Percentiles rank a stretch among this genome's conserved stretches.
phyloP scores from a whole-genome alignment of 2,888 invertebrate genomes.

The Cantharis flavilabris region DNA sequence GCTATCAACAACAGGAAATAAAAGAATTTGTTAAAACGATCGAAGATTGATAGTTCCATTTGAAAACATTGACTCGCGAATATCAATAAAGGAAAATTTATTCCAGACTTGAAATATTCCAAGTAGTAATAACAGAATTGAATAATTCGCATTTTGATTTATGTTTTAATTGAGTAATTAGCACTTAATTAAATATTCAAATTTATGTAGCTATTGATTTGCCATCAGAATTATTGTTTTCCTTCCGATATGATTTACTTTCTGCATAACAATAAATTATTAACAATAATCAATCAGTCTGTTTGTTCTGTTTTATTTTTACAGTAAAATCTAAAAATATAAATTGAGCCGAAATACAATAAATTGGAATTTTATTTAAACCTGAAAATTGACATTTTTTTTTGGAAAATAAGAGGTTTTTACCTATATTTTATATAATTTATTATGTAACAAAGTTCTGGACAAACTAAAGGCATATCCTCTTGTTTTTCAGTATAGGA shows the following conservation, averaged over 20 bases:
- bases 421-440: too few species aligned
- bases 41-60: slow-evolving; percentile 1
- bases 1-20: slow-evolving; percentile 3
- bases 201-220: neutral
- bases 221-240: neutral
- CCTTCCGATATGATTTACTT: neutral
- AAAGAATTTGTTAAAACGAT: slow-evolving; percentile 2
- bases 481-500: neutral
- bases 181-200: neutral
- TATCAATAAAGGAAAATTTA: slow-evolving; percentile 5
- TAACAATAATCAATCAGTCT: neutral
- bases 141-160: neutral
- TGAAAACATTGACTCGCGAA: slow-evolving; percentile 2
- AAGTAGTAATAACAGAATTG: neutral
- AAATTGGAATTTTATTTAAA: too few species aligned
- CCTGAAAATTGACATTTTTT: too few species aligned
- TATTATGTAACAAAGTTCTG: too few species aligned
- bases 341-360: too few species aligned
- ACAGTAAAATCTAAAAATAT: too few species aligned
- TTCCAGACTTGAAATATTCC: neutral
- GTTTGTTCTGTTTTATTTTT: too few species aligned
- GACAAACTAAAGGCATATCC: neutral
- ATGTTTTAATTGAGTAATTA: neutral
- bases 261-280: neutral
- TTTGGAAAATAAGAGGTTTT: too few species aligned